Evolutionary conservation across 2,113 vertebrate species (phyloP), one percentile per base, ranked within the genome.

Genomic region (Aix galericulata): DNA sequence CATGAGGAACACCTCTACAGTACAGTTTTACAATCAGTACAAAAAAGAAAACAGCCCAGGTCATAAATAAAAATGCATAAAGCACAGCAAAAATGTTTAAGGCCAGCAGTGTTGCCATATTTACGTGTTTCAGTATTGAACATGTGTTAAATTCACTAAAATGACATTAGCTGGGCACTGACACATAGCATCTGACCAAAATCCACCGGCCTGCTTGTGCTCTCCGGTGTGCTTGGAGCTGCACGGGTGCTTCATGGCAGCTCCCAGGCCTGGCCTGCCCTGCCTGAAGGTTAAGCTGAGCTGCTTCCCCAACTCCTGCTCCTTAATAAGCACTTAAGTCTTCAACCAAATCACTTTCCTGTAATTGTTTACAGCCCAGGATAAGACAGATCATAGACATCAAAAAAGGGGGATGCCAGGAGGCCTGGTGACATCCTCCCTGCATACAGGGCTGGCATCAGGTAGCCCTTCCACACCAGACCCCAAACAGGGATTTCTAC

Each of bases 321-420:
- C 55, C 44, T 40, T 84, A 64, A 84, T 38, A 32, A 59, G 84
- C 90, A 23, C 55, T 78, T 82, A 66, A 66, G 34, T 23, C 85
- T 88, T 56, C 66, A 85, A 56, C 8, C 55, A 78, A 85, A 91
- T 75, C 75, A 46, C 66, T 66, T 74, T 66, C 44, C 56, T 84
- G 8, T 6, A 52, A 31, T 21, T 74, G 34, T 64, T 91, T 38
- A 72, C 32, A 63, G 68, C 63, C 68, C 6, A 74, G 52, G 17
- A 9, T 9, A 40, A 63, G 13, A 58, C 53, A 67, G 52, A 11
- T 67, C 13, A 4, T 25, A 76, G 71, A 21, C 9, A 1, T 25
- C 8, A 50, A 34, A 25, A 52, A 52, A 82, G 20, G 25, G 31
- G 60, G 23, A 8, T 82, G 52, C 22, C 25, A n/a, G 62, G 68